phyloP scores from a whole-genome alignment of 2,113 vertebrate species.

The Rhabdornis inornatus region DNA sequence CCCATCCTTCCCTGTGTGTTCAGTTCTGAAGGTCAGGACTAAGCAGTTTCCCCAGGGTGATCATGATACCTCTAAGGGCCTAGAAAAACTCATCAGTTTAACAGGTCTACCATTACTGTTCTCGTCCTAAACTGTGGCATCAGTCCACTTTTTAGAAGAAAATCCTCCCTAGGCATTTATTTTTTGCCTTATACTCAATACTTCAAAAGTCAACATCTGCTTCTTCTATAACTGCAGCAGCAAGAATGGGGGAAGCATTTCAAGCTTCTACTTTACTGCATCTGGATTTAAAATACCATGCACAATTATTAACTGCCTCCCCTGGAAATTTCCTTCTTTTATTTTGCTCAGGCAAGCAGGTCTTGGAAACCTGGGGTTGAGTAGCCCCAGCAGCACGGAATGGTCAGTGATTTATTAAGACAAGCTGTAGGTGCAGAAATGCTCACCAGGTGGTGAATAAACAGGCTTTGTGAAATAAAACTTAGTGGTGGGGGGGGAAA shows the following conservation, averaged over 20 bases:
- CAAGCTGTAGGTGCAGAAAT: constrained; percentile 12
- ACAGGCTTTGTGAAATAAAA: neutral
- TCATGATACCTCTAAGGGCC: neutral
- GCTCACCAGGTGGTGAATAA: constrained; percentile 48
- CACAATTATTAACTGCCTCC: neutral
- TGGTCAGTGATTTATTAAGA: constrained; percentile 57
- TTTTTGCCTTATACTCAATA: neutral
- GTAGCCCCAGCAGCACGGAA: neutral
- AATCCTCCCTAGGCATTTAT: neutral
- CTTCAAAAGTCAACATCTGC: neutral
- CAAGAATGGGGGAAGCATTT: neutral
- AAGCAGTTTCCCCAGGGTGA: neutral
- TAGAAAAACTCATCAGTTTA: neutral
- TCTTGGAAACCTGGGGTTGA: neutral
- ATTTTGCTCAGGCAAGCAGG: neutral
- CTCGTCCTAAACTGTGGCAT: neutral
- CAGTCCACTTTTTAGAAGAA: neutral
- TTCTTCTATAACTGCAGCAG: constrained; percentile 20
- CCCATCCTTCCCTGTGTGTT: neutral
- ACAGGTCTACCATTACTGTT: neutral
- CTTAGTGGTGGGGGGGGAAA: neutral
- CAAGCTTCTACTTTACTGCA: neutral
- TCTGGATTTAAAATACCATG: constrained; percentile 3
- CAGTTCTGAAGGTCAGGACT: neutral
- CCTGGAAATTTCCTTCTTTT: constrained; percentile 14